Evolutionary conservation across 1,140 invertebrate species (phyloP), one percentile per base, ranked within the genome.

Genomic region (Bombus waltoni): DNA sequence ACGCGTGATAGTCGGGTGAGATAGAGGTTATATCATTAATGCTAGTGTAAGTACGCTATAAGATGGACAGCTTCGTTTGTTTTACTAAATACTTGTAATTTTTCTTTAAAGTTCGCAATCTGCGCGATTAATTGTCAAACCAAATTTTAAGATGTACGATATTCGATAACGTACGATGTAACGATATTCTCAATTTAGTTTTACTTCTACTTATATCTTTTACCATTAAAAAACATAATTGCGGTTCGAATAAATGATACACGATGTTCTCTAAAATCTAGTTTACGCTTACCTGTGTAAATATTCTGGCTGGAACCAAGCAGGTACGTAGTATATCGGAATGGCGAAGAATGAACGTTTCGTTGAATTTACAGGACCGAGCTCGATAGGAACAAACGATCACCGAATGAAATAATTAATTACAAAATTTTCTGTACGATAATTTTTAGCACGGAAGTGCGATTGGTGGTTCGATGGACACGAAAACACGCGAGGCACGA

Each of bases 361-460:
- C 38, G 44, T 40, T 1, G 57, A 35, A 38, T 35, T 44, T 1
- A 10, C n/a, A 32, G 10, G 22, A 32, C 44, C 28, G 44, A 38
- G 1, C 3, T 6, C 59, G 22, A 68, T 35, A 11, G 22, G 32
- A 8, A 68, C 42, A n/a, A 28, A 42, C 59, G 76, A 53, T 83
- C 53, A 40, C 28, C 11, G 22, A 40, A 81, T 28, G 11, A 4
- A 42, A n/a, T 22, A 38, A 71, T 38, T 44, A 53, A 76, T 40
- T 8, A 32, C 38, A 40, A 11, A 11, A 28, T 25, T 82, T 47
- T 65, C 15, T 40, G 11, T 13, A 57, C 62, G 28, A 77, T 66
- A 77, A 83, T 62, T 83, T 70, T 83, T 42, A n/a, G 66, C 32
- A 57, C 32, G n/a, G 6, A 32, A 77, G 47, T 32, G 25, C n/a